Evolutionary conservation across 2,113 vertebrate species (phyloP).

Genomic region (Psammodynastes pulverulentus): DNA sequence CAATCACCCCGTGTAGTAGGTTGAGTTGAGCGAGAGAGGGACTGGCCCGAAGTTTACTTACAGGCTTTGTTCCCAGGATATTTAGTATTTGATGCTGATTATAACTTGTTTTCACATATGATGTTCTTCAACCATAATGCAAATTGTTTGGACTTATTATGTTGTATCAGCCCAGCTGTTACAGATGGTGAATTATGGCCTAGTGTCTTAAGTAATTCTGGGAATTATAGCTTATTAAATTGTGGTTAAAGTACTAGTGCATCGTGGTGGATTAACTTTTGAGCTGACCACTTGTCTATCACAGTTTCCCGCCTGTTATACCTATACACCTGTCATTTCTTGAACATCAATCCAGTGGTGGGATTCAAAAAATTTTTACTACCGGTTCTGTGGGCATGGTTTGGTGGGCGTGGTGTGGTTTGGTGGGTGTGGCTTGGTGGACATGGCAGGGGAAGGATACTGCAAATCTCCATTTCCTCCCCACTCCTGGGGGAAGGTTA

Average conservation of each 20-base stretch:
- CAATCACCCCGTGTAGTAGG: not conserved
- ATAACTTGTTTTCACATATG: not conserved
- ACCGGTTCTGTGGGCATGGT: too few relatives aligned
- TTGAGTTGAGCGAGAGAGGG: not conserved
- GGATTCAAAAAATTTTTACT: too few relatives aligned
- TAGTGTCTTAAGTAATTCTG: not conserved
- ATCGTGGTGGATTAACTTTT: not conserved
- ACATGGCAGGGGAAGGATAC: too few relatives aligned
- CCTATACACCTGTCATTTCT: not conserved
- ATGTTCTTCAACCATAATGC: not conserved
- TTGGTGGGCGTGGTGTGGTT: too few relatives aligned
- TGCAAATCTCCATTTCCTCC: too few relatives aligned
- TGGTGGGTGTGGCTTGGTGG: too few relatives aligned
- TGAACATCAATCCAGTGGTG: too few relatives aligned
- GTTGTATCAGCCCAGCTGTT: not conserved
- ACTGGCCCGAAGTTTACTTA: not conserved
- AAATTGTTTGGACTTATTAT: not conserved
- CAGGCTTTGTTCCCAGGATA: not conserved
- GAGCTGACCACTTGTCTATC: not conserved
- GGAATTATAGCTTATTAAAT: not conserved
- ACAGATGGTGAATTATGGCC: not conserved
- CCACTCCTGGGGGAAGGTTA: too few relatives aligned
- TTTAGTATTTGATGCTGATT: not conserved
- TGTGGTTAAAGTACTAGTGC: not conserved
- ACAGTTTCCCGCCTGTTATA: not conserved